A percentile compares a stretch with the other conserved stretches of the same genome.
These are phyloP conservation scores for Pristionchus exspectatus DNA, from an alignment of 2,888 invertebrate species.

Conservation along the genomic window DNA sequence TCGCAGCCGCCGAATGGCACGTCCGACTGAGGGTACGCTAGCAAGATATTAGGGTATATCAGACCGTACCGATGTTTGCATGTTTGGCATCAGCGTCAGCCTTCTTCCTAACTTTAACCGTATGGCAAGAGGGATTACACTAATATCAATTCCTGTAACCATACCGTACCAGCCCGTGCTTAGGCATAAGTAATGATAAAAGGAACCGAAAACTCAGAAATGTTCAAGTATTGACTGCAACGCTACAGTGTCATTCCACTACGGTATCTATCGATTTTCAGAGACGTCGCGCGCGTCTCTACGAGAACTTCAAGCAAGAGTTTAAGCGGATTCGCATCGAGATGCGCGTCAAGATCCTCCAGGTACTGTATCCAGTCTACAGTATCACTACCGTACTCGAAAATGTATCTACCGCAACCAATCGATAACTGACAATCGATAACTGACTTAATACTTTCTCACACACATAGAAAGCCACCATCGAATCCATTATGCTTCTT, in stretches of 20 bases:
- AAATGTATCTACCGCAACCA: too few species aligned
- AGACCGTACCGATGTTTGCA: neutral
- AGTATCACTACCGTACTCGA: neutral
- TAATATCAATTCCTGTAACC: too few species aligned
- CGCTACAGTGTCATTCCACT: neutral
- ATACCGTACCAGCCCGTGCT: neutral
- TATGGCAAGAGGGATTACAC: too few species aligned
- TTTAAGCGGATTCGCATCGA: constrained; percentile 34
- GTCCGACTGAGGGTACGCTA: constrained; percentile 20
- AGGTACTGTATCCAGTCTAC: constrained; percentile 6
- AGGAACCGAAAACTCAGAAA: too few species aligned
- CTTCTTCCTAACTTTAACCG: too few species aligned
- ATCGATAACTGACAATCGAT: too few species aligned
- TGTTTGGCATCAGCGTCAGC: too few species aligned
- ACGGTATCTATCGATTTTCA: constrained; percentile 13
- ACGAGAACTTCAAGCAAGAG: constrained; percentile 34
- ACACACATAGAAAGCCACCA: too few species aligned
- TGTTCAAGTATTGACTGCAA: too few species aligned
- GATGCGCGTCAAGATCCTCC: constrained; percentile 1
- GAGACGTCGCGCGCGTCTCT: neutral
- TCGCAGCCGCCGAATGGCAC: neutral
- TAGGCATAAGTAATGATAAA: too few species aligned
- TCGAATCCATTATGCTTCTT: neutral
- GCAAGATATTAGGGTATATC: neutral
- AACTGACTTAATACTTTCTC: too few species aligned